Percentiles rank a stretch among this genome's conserved stretches.
These are phyloP conservation scores for Stegophylla sp. DNA, from an alignment of 2,888 invertebrate species.

Conservation along the genomic window DNA sequence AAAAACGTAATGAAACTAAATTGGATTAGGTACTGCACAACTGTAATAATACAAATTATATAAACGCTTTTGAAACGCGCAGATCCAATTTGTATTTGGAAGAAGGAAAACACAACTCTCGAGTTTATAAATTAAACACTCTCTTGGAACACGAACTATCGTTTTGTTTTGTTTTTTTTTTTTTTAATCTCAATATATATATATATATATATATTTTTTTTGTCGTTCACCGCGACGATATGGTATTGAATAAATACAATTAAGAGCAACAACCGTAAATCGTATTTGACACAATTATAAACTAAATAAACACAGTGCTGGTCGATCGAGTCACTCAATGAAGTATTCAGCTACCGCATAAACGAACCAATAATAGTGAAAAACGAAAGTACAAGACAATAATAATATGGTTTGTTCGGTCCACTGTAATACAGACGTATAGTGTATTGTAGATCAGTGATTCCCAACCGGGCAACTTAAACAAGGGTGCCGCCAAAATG, in stretches of 20 bases:
- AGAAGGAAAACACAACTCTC: constrained; percentile 10
- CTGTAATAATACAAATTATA: constrained; percentile 6
- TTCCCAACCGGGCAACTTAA: too few relatives aligned
- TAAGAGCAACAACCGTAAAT: constrained; percentile 6
- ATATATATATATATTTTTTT: too few relatives aligned
- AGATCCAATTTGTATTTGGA: constrained; percentile 1
- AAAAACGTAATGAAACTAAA: constrained; percentile 6
- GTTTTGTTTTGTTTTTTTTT: neutral
- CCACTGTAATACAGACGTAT: too few relatives aligned
- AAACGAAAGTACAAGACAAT: constrained; percentile 4
- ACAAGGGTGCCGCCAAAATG: too few relatives aligned
- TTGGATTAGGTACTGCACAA: constrained; percentile 1
- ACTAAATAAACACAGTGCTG: neutral
- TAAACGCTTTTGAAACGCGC: constrained; percentile 10
- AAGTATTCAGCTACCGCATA: neutral
- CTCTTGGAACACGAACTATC: neutral
- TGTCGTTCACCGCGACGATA: neutral
- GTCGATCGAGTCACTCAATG: neutral
- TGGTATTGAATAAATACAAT: constrained; percentile 13
- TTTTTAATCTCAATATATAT: neutral
- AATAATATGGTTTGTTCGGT: too few relatives aligned
- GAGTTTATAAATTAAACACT: constrained; percentile 20
- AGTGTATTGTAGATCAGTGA: too few relatives aligned
- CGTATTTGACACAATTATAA: constrained; percentile 29
- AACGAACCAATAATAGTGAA: neutral